These are phyloP conservation scores for Trimorus sp. DNA, from an alignment of 2,888 invertebrate species.

Conservation along the genomic window DNA sequence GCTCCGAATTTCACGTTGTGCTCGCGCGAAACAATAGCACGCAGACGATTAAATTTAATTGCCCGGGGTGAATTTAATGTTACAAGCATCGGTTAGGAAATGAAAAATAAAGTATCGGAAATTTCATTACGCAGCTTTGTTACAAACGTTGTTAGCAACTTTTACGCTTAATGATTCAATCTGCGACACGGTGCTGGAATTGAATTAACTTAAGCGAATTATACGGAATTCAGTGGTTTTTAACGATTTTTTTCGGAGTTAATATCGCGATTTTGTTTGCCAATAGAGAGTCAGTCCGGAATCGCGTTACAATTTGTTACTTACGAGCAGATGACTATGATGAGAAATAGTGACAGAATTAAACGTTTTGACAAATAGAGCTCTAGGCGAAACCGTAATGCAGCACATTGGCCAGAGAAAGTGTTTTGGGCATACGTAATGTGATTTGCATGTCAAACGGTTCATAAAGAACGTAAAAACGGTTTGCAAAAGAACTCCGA, in stretches of 20 bases:
- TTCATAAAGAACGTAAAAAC: slow-evolving; percentile 11
- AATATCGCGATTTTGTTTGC: no score
- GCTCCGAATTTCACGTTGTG: no score
- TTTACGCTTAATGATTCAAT: slow-evolving; percentile 6
- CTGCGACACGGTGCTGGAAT: neutral
- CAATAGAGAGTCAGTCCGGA: slow-evolving; percentile 35
- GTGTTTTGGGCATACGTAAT: slow-evolving; percentile 8
- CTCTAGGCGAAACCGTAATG: slow-evolving; percentile 25
- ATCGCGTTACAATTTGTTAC: slow-evolving; percentile 38
- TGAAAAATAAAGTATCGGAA: slow-evolving; percentile 2
- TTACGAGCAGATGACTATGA: slow-evolving; percentile 35
- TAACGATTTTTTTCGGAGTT: neutral
- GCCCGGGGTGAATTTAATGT: no score
- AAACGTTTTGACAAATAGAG: slow-evolving; percentile 38
- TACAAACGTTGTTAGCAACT: neutral
- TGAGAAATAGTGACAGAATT: slow-evolving; percentile 40
- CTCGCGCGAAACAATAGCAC: no score
- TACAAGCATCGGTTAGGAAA: no score
- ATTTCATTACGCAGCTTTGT: slow-evolving; percentile 7
- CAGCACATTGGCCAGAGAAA: slow-evolving; percentile 21
- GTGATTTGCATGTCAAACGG: slow-evolving; percentile 48
- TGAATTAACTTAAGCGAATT: slow-evolving; percentile 1
- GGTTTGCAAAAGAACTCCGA: slow-evolving; percentile 23
- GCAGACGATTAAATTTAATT: neutral
- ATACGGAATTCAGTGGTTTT: slow-evolving; percentile 12